Conservation (phyloP, 2,797 vertebrate genomes). For the Thalassophryne amazonica region DNA sequence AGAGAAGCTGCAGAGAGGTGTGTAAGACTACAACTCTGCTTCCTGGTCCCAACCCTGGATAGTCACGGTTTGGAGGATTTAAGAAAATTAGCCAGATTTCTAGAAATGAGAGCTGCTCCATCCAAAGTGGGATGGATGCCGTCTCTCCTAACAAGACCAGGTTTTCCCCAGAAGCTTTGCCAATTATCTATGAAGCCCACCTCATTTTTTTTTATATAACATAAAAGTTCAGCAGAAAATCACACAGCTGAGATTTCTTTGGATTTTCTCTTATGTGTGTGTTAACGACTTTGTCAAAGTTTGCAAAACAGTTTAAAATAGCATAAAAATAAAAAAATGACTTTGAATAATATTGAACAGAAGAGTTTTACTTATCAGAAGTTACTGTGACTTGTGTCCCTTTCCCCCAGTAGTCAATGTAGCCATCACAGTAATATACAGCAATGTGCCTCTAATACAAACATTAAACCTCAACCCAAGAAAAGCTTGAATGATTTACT, state of each 20-base stretch:
- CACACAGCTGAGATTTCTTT: not conserved
- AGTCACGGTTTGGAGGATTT: too few relatives aligned
- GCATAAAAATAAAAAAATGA: not conserved
- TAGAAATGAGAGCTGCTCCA: too few relatives aligned
- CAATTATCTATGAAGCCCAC: conserved; percentile 36
- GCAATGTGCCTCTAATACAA: conserved; percentile 20
- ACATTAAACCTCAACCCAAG: conserved; percentile 16
- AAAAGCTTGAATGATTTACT: not conserved
- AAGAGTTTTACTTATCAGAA: conserved; percentile 57
- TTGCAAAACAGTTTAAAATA: not conserved
- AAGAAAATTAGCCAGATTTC: too few relatives aligned
- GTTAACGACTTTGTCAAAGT: not conserved
- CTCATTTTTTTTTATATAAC: conserved; percentile 6
- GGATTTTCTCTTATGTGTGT: not conserved
- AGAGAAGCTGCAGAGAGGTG: too few relatives aligned
- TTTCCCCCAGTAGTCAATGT: conserved; percentile 71
- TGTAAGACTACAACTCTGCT: too few relatives aligned
- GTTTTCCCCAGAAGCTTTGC: conserved; percentile 64
- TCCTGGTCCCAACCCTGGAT: too few relatives aligned
- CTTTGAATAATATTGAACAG: not conserved
- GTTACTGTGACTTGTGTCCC: conserved; percentile 69
- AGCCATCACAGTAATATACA: conserved; percentile 40
- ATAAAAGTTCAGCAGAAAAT: not conserved
- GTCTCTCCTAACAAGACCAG: too few relatives aligned
- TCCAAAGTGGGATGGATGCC: too few relatives aligned